phyloP scores from a whole-genome alignment of 2,888 invertebrate species.

The Stenolophus ochropezus region DNA sequence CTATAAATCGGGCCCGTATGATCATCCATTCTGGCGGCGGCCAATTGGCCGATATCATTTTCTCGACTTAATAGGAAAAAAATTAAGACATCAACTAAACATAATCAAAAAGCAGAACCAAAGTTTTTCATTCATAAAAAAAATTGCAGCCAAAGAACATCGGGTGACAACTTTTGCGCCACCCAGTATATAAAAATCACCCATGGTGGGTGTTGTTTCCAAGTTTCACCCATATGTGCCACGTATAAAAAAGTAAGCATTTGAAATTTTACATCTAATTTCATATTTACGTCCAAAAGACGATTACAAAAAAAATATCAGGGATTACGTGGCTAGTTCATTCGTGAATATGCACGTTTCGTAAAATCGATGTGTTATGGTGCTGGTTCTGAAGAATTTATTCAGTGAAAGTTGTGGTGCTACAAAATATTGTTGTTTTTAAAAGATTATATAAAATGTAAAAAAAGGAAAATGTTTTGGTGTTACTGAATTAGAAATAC shows the following conservation, averaged over 20 bases:
- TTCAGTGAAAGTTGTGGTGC: not conserved
- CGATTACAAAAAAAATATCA: conserved; percentile 3
- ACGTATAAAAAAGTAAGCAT: not conserved
- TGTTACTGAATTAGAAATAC: no score
- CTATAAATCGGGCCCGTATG: no score
- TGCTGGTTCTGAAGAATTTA: not conserved
- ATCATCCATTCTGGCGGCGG: no score
- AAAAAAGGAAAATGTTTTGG: not conserved
- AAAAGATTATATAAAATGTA: not conserved
- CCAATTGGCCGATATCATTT: no score
- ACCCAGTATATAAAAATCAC: no score
- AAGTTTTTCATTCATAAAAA: no score
- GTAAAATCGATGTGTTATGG: not conserved
- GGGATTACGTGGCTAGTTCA: not conserved
- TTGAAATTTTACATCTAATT: not conserved
- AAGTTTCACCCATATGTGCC: not conserved
- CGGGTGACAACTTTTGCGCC: no score
- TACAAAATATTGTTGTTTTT: not conserved
- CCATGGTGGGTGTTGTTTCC: not conserved
- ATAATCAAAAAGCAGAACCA: no score
- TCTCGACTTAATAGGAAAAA: no score
- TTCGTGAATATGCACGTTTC: not conserved
- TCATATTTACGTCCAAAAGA: not conserved
- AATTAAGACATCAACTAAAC: no score
- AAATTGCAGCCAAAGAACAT: no score